A percentile compares a stretch with the other conserved stretches of the same genome.
Conservation (phyloP, 2,888 invertebrate genomes). For the Mellilla xanthometata region DNA sequence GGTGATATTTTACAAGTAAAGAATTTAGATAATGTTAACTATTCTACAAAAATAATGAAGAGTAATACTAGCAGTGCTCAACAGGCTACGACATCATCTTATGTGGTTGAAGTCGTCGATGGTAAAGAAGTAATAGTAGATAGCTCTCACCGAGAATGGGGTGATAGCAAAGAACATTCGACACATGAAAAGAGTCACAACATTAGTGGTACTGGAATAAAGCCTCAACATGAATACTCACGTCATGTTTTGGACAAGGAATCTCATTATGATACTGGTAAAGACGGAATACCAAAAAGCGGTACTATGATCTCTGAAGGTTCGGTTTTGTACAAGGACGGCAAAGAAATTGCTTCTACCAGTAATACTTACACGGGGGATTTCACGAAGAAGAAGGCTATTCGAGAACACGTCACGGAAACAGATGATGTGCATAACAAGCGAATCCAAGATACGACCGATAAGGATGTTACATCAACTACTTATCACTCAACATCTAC, state of each 20-base stretch:
- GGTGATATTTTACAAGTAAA: slow-evolving; percentile 68
- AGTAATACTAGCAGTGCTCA: slow-evolving; percentile 82
- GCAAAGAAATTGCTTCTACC: slow-evolving; percentile 71
- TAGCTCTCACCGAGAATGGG: slow-evolving; percentile 83
- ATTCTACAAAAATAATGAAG: slow-evolving; percentile 77
- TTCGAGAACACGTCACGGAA: slow-evolving; percentile 58
- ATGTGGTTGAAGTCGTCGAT: slow-evolving; percentile 84
- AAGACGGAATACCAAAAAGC: slow-evolving; percentile 78
- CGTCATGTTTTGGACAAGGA: slow-evolving; percentile 80
- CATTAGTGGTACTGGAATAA: slow-evolving; percentile 78
- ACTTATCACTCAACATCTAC: slow-evolving; percentile 48
- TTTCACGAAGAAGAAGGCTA: slow-evolving; percentile 69
- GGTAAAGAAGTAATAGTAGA: slow-evolving; percentile 84
- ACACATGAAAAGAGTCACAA: slow-evolving; percentile 80
- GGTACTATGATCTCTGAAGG: slow-evolving; percentile 65
- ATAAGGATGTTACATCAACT: slow-evolving; percentile 47
- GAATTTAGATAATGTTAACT: slow-evolving; percentile 62
- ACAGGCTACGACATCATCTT: slow-evolving; percentile 84
- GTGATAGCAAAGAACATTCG: slow-evolving; percentile 74
- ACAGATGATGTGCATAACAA: slow-evolving; percentile 50
- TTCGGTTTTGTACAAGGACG: slow-evolving; percentile 68
- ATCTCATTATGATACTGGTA: slow-evolving; percentile 81
- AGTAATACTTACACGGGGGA: slow-evolving; percentile 71
- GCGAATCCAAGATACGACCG: slow-evolving; percentile 48
- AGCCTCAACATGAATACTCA: slow-evolving; percentile 81